A percentile compares a stretch with the other conserved stretches of the same genome.
Evolutionary conservation across 2,888 invertebrate species (phyloP).

Genomic region (Panzeria rudis): DNA sequence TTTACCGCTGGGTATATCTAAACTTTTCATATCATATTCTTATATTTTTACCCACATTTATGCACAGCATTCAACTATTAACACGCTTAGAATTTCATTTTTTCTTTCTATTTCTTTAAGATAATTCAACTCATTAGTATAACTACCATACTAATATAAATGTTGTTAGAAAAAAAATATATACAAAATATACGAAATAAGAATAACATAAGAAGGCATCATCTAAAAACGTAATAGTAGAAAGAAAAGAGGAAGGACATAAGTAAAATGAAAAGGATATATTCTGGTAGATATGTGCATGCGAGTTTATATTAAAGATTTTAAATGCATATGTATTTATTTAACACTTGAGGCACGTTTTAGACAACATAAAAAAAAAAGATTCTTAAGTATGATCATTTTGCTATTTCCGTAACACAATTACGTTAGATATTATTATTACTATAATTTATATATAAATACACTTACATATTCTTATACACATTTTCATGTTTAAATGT

Average conservation of each 20-base stretch:
- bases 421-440: conserved; percentile 66
- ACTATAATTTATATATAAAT: conserved; percentile 44
- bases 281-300: conserved; percentile 27
- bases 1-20: no score
- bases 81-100: conserved; percentile 56
- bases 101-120: conserved; percentile 39
- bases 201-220: conserved; percentile 56
- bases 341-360: conserved; percentile 73
- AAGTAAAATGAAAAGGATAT: conserved; percentile 42
- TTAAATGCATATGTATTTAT: conserved; percentile 61
- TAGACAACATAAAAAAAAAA: conserved; percentile 67
- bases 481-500: conserved; percentile 29
- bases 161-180: conserved; percentile 24
- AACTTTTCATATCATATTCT: conserved; percentile 5
- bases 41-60: neutral
- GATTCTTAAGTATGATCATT: conserved; percentile 69
- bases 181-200: conserved; percentile 57
- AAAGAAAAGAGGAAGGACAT: conserved; percentile 33
- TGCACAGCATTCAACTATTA: conserved; percentile 27
- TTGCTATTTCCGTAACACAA: conserved; percentile 72
- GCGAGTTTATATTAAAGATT: neutral
- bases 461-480: neutral
- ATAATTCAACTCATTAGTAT: conserved; percentile 74
- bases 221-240: conserved; percentile 19
- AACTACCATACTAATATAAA: conserved; percentile 70